Evolutionary conservation across 2,113 vertebrate genomes (phyloP), one percentile per base, ranked within the genome.

Genomic region (Sisor rabdophorus): DNA sequence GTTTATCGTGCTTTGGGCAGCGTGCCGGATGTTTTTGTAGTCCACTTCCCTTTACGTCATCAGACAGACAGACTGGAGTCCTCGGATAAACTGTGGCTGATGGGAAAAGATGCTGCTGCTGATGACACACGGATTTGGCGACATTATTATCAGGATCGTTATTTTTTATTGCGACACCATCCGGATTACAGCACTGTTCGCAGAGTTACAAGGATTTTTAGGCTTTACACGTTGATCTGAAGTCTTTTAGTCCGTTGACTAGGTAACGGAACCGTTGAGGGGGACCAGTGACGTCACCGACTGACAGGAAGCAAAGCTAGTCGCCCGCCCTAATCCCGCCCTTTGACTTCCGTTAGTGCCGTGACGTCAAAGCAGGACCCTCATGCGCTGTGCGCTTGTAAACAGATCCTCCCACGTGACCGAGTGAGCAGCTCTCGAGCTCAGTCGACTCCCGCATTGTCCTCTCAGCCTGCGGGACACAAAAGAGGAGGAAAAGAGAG

Each of bases 361-460:
- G 12, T 58, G 70, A 67, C 60, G 61, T 56, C 79, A 74, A 32
- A 15, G n/a, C 56, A 26, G 47, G 22, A 47, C 84, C 83, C 85
- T 87, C 79, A 80, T 81, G 75, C 85, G 71, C 60, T 78, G 65
- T 80, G 78, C 82, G 89, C 91, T 94, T 95, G 95, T 96, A 95
- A 96, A 97, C 94, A 96, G 89, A 94, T 82, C 85, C 83, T 86
- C 91, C 86, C 89, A 92, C 93, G 92, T 93, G 93, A 93, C 91
- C 68, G 83, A 81, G 65, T 16, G 55, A 70, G 78, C 73, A 50
- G 65, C 73, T 52, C 61, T 30, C 68, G 75, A 85, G 82, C 89
- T 88, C 58, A 73, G 24, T 79, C 79, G 80, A 84, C 76, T 82
- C 64, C 77, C 72, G 85, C 85, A 83, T 92, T 89, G 91, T 92